Base-by-base conservation (phyloP, 2,888 invertebrate genomes). In the Ctenicera cuprea region DNA sequence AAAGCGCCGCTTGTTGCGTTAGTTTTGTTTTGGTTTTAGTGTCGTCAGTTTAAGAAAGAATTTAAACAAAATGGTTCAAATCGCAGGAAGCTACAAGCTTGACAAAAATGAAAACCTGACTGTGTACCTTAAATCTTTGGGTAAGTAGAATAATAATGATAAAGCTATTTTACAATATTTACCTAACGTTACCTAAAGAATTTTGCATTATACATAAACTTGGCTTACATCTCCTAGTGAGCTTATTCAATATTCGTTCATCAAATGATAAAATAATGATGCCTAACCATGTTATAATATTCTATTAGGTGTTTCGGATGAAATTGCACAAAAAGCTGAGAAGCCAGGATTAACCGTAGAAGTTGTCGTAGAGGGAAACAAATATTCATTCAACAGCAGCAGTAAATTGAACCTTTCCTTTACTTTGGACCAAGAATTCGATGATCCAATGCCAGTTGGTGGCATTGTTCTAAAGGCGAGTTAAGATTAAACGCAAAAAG, bases 51-150 rank as follows among this genome's bases (percentile, higher is more conserved):
- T 5, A 5, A 33, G 4, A 8, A 33, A 33, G 5, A 33, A 8
- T 9, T 41, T 7, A 16, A 1, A 14, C 14, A 68, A 67, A 38
- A 76, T 74, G 76, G 76, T 72, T 30, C n/a, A n/a, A n/a, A n/a
- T n/a, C n/a, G 67, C 65, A 20, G 79, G 79, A 43, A 75, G 64
- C 9, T 79, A 79, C 64, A 71, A 74, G 33, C 69, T 77, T 20
- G 79, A 77, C 16, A 76, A 70, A 16, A 77, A 77, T 64, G 82
- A 81, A 52, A 83, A 82, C 9, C 80, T 80, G 52, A 61, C 71
- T 0, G 81, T 79, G 71, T 76, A 80, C 26, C 45, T 83, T 4
- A 43, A 70, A 11, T 76, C 74, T 18, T 9, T 50, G 20, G 22
- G 50, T 50, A 50, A 50, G 26, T 26, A 26, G 5, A 26, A 5